phyloP scores from a whole-genome alignment of 2,797 vertebrate genomes.

The Halcyon badia region DNA sequence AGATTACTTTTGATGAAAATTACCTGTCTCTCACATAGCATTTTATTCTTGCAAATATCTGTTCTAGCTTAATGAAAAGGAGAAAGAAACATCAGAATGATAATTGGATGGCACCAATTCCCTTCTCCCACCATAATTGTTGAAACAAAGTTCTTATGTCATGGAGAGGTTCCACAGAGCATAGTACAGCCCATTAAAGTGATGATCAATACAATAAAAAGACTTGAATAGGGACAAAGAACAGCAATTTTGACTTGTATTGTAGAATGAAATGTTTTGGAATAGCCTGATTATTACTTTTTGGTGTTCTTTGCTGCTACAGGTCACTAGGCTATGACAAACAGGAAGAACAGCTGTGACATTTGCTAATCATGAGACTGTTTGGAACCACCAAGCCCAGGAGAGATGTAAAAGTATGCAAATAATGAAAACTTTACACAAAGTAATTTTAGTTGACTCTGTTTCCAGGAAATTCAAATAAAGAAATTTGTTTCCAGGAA shows the following conservation, averaged over 20 bases:
- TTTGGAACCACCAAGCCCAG: not conserved
- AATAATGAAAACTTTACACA: not conserved
- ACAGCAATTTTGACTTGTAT: not conserved
- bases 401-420: not conserved
- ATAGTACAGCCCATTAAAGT: not conserved
- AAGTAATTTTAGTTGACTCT: not conserved
- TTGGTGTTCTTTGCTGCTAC: not conserved
- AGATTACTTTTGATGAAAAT: not conserved
- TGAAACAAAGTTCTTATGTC: not conserved
- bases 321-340: not conserved
- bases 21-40: not conserved
- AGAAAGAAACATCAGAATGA: not conserved
- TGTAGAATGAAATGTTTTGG: not conserved
- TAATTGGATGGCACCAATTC: not conserved
- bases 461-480: slow-evolving; percentile 41
- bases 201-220: not conserved
- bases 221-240: not conserved
- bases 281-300: not conserved
- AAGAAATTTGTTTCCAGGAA: slow-evolving; percentile 29
- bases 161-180: not conserved
- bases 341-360: not conserved
- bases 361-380: not conserved
- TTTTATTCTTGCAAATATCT: not conserved
- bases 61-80: not conserved
- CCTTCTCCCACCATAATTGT: accelerated